A percentile compares a stretch with the other conserved stretches of the same genome.
Conservation (phyloP, 2,797 vertebrate species). For the Acridotheres tristis region DNA sequence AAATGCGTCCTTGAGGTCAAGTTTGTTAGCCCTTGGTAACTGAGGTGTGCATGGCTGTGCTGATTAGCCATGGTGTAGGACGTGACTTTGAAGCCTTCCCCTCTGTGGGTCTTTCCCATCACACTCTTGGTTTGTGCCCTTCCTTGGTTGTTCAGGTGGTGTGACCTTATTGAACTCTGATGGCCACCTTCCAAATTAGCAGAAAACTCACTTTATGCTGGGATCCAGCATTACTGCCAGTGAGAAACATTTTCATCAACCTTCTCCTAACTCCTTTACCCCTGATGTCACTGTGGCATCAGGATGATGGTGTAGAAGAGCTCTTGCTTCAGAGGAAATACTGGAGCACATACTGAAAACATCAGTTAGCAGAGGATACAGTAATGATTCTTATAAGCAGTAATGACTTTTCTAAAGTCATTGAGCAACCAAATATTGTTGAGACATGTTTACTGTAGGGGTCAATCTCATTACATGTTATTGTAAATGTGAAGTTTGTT, state of each 20-base stretch:
- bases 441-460: neutral
- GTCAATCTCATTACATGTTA: neutral
- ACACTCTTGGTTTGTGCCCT: neutral
- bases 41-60: accelerated
- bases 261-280: neutral
- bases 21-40: neutral
- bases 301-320: neutral
- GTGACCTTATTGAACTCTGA: neutral
- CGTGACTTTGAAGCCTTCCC: neutral
- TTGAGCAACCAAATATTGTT: neutral
- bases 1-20: neutral
- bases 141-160: neutral
- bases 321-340: neutral
- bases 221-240: neutral
- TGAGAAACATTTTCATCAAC: neutral
- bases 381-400: neutral
- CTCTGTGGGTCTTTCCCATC: neutral
- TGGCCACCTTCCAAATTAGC: neutral
- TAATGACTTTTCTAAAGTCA: neutral
- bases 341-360: neutral
- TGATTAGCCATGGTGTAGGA: neutral
- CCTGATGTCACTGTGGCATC: neutral
- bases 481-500: neutral
- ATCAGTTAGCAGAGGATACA: neutral
- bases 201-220: neutral